Evolutionary conservation across 2,797 vertebrate species (phyloP).

Genomic region (Pipistrellus nathusii): DNA sequence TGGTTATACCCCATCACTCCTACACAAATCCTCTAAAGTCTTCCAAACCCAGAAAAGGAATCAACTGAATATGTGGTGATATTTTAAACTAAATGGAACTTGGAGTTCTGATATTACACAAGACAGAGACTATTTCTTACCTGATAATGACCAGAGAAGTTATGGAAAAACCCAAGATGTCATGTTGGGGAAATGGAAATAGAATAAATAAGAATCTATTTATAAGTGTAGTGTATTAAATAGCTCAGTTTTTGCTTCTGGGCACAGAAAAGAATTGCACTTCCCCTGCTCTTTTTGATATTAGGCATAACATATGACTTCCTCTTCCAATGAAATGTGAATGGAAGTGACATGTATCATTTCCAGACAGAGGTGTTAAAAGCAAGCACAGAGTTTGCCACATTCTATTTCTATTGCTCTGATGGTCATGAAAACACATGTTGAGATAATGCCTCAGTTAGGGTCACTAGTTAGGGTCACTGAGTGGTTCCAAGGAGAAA

Average conservation of each 20-base stretch:
- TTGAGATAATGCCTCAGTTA: slow-evolving; percentile 1
- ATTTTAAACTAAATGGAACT: slow-evolving; percentile 29
- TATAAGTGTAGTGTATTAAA: not conserved
- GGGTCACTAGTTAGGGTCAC: not conserved
- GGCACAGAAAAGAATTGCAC: not conserved
- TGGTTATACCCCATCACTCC: not conserved
- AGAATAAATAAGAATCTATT: slow-evolving; percentile 20
- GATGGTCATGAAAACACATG: not conserved
- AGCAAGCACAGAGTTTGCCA: not conserved
- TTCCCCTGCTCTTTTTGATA: slow-evolving; percentile 15
- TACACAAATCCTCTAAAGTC: not conserved
- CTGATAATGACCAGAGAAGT: not conserved
- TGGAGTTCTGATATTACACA: slow-evolving; percentile 27
- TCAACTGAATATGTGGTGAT: not conserved
- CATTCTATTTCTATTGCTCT: slow-evolving; percentile 38
- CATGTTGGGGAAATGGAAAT: not conserved
- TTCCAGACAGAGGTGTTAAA: slow-evolving; percentile 49
- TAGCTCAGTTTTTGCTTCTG: not conserved
- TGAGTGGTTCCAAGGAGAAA: not conserved
- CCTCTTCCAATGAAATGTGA: slow-evolving; percentile 47
- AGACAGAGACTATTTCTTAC: slow-evolving; percentile 18
- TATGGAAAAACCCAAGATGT: slow-evolving; percentile 41
- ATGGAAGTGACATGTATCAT: not conserved
- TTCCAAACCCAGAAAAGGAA: not conserved
- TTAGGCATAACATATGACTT: not conserved